Percentiles rank a stretch among this genome's conserved stretches.
Evolutionary conservation across 1,140 invertebrate genomes (phyloP).

Genomic region (Lethrus apterus): DNA sequence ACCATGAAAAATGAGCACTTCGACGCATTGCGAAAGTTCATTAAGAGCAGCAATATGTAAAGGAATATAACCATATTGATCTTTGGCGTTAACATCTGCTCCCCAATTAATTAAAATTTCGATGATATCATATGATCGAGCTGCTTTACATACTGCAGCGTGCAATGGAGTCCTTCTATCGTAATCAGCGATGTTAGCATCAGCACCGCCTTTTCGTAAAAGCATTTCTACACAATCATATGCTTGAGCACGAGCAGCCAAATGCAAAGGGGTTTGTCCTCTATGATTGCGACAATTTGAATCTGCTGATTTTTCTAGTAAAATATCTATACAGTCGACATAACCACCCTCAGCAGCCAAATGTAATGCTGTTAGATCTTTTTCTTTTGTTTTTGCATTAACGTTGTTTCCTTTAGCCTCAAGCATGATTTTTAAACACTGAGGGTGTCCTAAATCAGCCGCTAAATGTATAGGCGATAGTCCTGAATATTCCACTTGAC

Average conservation of each 20-base stretch:
- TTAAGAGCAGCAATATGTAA: conserved; percentile 80
- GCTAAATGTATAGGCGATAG: conserved; percentile 70
- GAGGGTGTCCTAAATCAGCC: conserved; percentile 63
- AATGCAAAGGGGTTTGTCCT: conserved; percentile 69
- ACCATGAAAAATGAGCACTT: conserved; percentile 72
- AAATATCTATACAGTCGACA: conserved; percentile 60
- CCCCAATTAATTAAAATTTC: conserved; percentile 68
- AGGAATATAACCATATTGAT: conserved; percentile 83
- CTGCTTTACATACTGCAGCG: conserved; percentile 66
- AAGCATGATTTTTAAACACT: conserved; percentile 61
- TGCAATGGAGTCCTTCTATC: conserved; percentile 71
- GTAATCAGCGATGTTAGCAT: conserved; percentile 67
- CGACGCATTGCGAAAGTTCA: conserved; percentile 74
- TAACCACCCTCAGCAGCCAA: conserved; percentile 73
- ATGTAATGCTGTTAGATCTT: conserved; percentile 69
- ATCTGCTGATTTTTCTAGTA: conserved; percentile 64
- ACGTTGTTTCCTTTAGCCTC: conserved; percentile 52
- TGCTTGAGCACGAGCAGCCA: conserved; percentile 67
- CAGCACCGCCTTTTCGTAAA: conserved; percentile 59
- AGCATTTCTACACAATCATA: conserved; percentile 70
- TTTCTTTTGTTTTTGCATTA: conserved; percentile 57
- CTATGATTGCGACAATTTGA: conserved; percentile 62
- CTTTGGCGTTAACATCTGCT: conserved; percentile 75
- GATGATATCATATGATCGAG: conserved; percentile 66
- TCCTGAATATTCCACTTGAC: conserved; percentile 60